phyloP scores from a whole-genome alignment of 2,888 invertebrate genomes.

The Drosophila histrio region DNA sequence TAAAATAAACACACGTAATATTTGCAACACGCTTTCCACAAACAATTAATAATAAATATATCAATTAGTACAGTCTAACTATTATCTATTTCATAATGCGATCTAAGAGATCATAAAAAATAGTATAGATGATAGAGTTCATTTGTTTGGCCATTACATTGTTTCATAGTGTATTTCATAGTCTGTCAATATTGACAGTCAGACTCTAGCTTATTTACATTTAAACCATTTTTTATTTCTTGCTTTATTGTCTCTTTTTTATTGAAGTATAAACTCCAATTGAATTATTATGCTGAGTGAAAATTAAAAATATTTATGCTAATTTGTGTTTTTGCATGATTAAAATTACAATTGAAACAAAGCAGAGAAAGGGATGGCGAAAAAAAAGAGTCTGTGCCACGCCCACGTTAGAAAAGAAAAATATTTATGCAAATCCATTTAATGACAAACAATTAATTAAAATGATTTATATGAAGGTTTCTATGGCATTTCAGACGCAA shows the following conservation, averaged over 20 bases:
- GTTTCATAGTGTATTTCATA: slow-evolving; percentile 4
- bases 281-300: slow-evolving; percentile 45
- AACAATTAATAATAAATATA: not conserved
- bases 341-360: slow-evolving; percentile 65
- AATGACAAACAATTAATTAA: slow-evolving; percentile 79
- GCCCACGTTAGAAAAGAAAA: slow-evolving; percentile 27
- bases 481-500: slow-evolving; percentile 55
- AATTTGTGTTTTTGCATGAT: slow-evolving; percentile 68
- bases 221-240: not conserved
- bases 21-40: not conserved
- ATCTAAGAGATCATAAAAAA: not conserved
- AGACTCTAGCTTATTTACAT: slow-evolving; percentile 22
- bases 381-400: slow-evolving; percentile 1
- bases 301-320: slow-evolving; percentile 67
- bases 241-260: not conserved
- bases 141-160: not conserved
- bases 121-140: not conserved
- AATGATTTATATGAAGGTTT: slow-evolving; percentile 70
- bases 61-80: not conserved
- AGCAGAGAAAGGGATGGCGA: slow-evolving; percentile 8
- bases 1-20: slow-evolving; percentile 35
- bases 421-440: slow-evolving; percentile 77
- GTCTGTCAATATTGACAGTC: slow-evolving; percentile 5
- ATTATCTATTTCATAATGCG: not conserved
- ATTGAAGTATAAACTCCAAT: slow-evolving; percentile 23